Base-by-base conservation (phyloP, 2,113 vertebrate species). In the Muntiacus muntjak region DNA sequence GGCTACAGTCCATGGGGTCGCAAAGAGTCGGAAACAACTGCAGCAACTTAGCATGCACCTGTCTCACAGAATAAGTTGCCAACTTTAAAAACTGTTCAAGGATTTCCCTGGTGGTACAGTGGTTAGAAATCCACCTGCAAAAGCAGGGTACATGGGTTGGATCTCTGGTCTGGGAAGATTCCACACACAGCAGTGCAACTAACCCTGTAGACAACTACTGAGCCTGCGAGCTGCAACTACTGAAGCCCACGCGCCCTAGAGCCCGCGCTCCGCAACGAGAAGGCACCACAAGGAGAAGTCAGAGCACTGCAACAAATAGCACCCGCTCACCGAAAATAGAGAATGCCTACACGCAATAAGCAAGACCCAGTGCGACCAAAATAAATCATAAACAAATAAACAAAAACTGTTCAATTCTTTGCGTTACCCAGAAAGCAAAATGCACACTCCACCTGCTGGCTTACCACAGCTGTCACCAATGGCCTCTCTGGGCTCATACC, bases 181-280 rank as follows among this genome's bases (percentile, higher is more conserved):
- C 23, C 40, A 76, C 40, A 76, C 0, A 1, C 23, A 43, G 40
- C 40, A 43, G 71, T 7, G 71, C 40, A 43, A 43, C 12, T 43
- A 76, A 76, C 11, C 71, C 40, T 43, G 40, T 15, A 43, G 1
- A 76, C 40, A 76, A 43, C 23, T 26, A 15, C 40, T 76, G 71
- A 26, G 40, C 71, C 71, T 43, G 23, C 0, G 1, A 76, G 40
- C 12, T 26, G 71, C 12, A 14, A 12, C 6, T 14, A 14, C 71
- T 43, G 40, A 7, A 26, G 71, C 23, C 71, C 23, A 3, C 1
- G 23, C 6, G 0, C 71, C 7, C 71, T 40, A 40, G 12, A 76
- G 71, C 71, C 71, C 1, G 0, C 3, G 2, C 36, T 14, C 36
- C 0, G 6, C 71, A 76, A 74, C 0, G 1, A 76, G 71, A 26